A percentile compares a stretch with the other conserved stretches of the same genome.
Evolutionary conservation across 1,140 invertebrate genomes (phyloP).

Genomic region (Sycobia sp.): DNA sequence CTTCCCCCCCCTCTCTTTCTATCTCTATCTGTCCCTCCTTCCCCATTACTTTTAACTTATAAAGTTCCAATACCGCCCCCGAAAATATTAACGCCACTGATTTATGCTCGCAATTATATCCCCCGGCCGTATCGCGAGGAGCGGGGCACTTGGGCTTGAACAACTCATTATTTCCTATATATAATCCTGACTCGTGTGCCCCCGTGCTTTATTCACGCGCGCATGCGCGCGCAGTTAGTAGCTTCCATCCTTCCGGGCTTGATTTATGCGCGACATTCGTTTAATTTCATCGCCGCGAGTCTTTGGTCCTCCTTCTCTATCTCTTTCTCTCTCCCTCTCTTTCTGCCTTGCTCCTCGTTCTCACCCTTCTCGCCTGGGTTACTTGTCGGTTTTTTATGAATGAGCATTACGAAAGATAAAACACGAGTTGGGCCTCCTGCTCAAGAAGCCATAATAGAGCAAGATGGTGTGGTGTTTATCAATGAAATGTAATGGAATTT

Average conservation of each 20-base stretch:
- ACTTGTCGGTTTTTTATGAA: conserved; percentile 31
- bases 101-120: conserved; percentile 63
- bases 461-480: too few relatives aligned
- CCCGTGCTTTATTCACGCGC: conserved; percentile 24
- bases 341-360: background rate
- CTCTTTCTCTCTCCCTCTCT: background rate
- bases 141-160: conserved; percentile 12
- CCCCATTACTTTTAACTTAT: conserved; percentile 36
- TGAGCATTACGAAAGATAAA: conserved; percentile 19
- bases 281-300: conserved; percentile 31
- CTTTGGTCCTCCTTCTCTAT: background rate
- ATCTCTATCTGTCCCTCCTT: too few relatives aligned
- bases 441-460: too few relatives aligned
- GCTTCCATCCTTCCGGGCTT: conserved; percentile 18
- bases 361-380: too few relatives aligned
- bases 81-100: conserved; percentile 59
- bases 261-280: conserved; percentile 34
- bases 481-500: too few relatives aligned
- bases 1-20: too few relatives aligned
- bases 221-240: conserved; percentile 7
- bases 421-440: conserved; percentile 10
- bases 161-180: conserved; percentile 30
- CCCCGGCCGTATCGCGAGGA: conserved; percentile 53
- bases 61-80: conserved; percentile 55
- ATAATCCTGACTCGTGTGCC: background rate